Percentiles rank a stretch among this genome's conserved stretches.
phyloP scores from a whole-genome alignment of 2,797 vertebrate genomes.

The Glossophaga mutica region DNA sequence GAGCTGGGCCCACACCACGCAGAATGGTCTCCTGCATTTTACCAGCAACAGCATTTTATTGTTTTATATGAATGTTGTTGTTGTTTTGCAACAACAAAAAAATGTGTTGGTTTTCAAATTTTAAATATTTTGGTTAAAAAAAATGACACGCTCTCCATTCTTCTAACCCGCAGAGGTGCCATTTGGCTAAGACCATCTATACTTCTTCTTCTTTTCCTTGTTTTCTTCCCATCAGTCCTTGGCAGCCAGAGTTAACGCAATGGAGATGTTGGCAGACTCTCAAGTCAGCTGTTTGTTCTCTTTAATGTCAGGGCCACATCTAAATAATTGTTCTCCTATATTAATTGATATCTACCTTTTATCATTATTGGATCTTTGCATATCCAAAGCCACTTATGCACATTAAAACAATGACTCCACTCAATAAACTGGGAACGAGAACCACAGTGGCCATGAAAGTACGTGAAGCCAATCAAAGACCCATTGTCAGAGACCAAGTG shows the following conservation, averaged over 20 bases:
- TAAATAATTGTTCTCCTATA: slow-evolving; percentile 75
- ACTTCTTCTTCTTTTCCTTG: slow-evolving; percentile 54
- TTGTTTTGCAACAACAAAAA: neutral
- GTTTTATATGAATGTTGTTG: neutral
- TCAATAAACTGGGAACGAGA: slow-evolving; percentile 62
- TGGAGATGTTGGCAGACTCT: slow-evolving; percentile 78
- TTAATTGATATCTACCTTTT: slow-evolving; percentile 77
- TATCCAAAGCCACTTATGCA: slow-evolving; percentile 77
- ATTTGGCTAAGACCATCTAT: slow-evolving; percentile 47
- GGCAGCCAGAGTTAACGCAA: slow-evolving; percentile 70
- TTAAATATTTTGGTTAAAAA: neutral
- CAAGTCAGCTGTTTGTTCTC: slow-evolving; percentile 65
- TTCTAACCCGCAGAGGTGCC: slow-evolving; percentile 50
- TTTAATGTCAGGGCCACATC: slow-evolving; percentile 66
- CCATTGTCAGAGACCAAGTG: slow-evolving; percentile 37
- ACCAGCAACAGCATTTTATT: neutral
- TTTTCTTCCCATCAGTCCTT: slow-evolving; percentile 55
- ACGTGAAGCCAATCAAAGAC: slow-evolving; percentile 30
- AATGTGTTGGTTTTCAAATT: neutral
- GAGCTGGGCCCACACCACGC: too few relatives aligned
- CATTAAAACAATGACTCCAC: slow-evolving; percentile 77
- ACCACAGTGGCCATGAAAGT: neutral
- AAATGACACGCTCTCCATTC: slow-evolving; percentile 16
- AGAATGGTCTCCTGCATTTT: too few relatives aligned
- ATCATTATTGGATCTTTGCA: slow-evolving; percentile 79